Base-by-base conservation (phyloP, 2,113 vertebrate genomes). In the Tetrax tetrax region DNA sequence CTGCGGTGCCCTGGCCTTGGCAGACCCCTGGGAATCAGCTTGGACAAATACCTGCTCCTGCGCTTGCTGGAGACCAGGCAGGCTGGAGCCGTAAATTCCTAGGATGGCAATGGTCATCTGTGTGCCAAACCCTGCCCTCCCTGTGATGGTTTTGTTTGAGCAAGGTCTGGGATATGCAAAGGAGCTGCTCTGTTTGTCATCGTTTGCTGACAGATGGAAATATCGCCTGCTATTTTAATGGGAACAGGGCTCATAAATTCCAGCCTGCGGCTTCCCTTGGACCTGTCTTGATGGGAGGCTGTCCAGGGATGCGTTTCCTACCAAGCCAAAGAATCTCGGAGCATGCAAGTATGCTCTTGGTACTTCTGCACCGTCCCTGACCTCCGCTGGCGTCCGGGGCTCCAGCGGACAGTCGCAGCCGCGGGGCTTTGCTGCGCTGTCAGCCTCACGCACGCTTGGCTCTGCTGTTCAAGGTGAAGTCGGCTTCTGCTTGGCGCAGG, bases 181-280 rank as follows among this genome's bases (percentile, higher is more conserved):
- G 82, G 94, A 95, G 85, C 70, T 35, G 78, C 2, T 79, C 65
- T 31, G 75, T 80, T 92, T 84, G 33, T 93, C 92, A 69, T 2
- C 57, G 1, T 48, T 57, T 10, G 25, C 90, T 77, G 95, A 83
- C 90, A 88, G 92, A 60, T 57, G 92, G 92, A 90, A 96, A 88
- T 69, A 90, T 35, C 0, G 10, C 80, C 38, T 29, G 64, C 93
- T 95, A 78, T 89, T 87, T 96, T 97, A 95, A 92, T 90, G 89
- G 83, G 86, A 83, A 43, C n/a, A 35, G 60, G 89, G 72, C 89
- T 92, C 94, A 51, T 90, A 93, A 96, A 96, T 95, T 87, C 95
- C 91, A 90, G 66, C 61, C 59, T 69, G 94, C 83, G 83, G 75
- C 88, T 94, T 86, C 95, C 92, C 60, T 60, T 9, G 25, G 18